These are phyloP conservation scores for Heteromurus nitidus DNA, from an alignment of 2,888 invertebrate genomes.

Conservation along the genomic window DNA sequence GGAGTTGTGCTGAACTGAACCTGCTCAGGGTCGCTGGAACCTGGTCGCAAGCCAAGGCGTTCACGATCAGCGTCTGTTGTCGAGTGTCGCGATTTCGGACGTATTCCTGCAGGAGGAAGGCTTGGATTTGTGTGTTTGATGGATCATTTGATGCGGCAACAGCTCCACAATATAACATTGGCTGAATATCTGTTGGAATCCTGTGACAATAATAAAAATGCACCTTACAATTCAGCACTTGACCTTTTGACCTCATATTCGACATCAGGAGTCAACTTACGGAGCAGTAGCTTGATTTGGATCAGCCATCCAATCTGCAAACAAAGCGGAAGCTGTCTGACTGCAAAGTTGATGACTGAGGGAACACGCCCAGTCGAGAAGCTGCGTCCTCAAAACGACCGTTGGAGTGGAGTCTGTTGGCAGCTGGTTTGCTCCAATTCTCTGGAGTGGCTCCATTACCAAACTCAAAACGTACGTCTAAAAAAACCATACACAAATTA, in stretches of 20 bases:
- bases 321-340: too few relatives aligned
- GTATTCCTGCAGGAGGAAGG: constrained; percentile 60
- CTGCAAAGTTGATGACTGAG: constrained; percentile 40
- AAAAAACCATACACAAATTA: neutral
- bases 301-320: constrained; percentile 43
- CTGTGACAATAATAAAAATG: constrained; percentile 18
- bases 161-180: constrained; percentile 63
- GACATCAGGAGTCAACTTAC: constrained; percentile 31
- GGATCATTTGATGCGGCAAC: constrained; percentile 46
- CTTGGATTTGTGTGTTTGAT: constrained; percentile 39
- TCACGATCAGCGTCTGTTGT: constrained; percentile 53
- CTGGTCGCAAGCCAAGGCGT: constrained; percentile 64
- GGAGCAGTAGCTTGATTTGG: constrained; percentile 24
- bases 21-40: too few relatives aligned
- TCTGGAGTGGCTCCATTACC: neutral
- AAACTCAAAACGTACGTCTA: neutral
- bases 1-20: too few relatives aligned
- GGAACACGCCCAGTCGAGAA: constrained; percentile 68
- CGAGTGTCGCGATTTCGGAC: constrained; percentile 32
- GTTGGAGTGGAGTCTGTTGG: constrained; percentile 59
- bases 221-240: neutral
- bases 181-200: constrained; percentile 60
- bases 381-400: too few relatives aligned
- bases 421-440: constrained; percentile 59
- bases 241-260: neutral